phyloP scores from a whole-genome alignment of 1,140 invertebrate genomes.

The Ceratitis capitata region DNA sequence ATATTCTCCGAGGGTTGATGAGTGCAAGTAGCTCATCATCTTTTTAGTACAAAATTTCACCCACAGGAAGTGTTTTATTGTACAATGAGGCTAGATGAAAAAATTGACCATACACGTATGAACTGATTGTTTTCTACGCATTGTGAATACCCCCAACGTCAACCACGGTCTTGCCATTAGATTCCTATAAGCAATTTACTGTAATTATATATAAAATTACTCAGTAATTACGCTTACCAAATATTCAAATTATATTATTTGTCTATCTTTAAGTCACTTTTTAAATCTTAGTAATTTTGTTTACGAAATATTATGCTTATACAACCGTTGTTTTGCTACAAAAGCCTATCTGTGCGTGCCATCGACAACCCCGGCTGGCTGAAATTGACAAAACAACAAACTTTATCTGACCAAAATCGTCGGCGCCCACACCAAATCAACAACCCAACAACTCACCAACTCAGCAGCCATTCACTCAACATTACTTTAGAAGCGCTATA shows the following conservation, averaged over 20 bases:
- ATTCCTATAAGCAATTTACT: not conserved
- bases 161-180: not conserved
- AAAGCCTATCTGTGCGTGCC: not conserved
- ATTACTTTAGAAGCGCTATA: not conserved
- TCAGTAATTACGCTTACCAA: not conserved
- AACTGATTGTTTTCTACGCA: too few species aligned
- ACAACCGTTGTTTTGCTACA: not conserved
- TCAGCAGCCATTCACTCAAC: not conserved
- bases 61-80: too few species aligned
- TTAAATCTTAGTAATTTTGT: not conserved
- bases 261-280: not conserved
- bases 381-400: not conserved
- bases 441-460: not conserved
- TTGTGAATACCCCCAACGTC: not conserved
- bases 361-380: not conserved
- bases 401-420: not conserved
- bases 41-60: too few species aligned
- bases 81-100: too few species aligned
- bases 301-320: not conserved
- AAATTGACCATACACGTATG: too few species aligned
- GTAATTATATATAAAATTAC: not conserved
- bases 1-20: too few species aligned
- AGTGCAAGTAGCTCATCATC: too few species aligned
- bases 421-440: not conserved
- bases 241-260: not conserved